Percentiles rank a stretch among this genome's conserved stretches.
Evolutionary conservation across 2,113 vertebrate species (phyloP).

Genomic region (Petroica traversi): DNA sequence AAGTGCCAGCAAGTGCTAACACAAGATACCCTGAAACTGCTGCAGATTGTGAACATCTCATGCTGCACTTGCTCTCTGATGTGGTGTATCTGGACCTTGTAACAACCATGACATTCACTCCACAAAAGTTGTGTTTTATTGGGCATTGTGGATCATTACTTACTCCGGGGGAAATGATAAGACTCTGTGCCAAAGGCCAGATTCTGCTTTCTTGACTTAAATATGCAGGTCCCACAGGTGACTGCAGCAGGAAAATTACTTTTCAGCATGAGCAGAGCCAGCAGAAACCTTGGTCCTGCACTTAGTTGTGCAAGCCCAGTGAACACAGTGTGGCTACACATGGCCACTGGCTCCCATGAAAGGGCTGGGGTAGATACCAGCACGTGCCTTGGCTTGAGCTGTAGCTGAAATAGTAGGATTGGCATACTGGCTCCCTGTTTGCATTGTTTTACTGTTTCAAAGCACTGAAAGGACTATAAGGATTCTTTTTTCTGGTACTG

Average conservation of each 20-base stretch:
- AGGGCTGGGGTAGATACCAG: not conserved
- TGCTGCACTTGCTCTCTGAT: rapidly evolving
- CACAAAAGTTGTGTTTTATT: not conserved
- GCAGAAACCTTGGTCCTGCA: not conserved
- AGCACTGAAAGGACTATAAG: not conserved
- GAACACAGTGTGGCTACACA: not conserved
- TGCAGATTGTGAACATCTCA: rapidly evolving
- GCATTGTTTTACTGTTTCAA: not conserved
- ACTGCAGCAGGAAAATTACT: not conserved
- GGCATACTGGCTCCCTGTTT: not conserved
- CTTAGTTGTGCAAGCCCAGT: not conserved
- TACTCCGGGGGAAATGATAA: not conserved
- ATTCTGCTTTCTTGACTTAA: not conserved
- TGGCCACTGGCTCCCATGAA: not conserved
- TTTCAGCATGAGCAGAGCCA: not conserved
- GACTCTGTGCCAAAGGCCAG: not conserved
- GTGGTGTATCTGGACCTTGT: not conserved
- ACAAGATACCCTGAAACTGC: not conserved
- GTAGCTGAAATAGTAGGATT: not conserved
- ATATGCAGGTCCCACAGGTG: not conserved
- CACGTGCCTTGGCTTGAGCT: rapidly evolving
- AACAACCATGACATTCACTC: not conserved
- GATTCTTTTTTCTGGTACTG: not conserved
- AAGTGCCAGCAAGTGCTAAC: not conserved
- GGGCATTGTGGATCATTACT: not conserved